These are phyloP conservation scores for Sphecodes monilicornis DNA, from an alignment of 2,888 invertebrate species.

Conservation along the genomic window DNA sequence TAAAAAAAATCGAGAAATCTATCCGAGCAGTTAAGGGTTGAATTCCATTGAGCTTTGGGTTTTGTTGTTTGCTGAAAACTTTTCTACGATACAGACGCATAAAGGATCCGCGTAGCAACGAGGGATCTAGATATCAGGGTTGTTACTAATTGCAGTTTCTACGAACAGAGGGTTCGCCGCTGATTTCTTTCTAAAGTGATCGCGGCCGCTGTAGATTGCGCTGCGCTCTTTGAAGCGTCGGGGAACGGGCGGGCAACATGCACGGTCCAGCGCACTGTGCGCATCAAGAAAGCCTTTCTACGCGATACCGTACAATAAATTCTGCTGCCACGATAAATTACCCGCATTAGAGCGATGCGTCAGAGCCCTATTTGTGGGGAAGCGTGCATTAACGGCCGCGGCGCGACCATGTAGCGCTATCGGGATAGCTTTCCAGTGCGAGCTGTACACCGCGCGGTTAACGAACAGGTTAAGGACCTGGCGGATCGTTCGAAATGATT, in stretches of 20 bases:
- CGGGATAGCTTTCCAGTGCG: conserved; percentile 21
- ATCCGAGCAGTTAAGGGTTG: not conserved
- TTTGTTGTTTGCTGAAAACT: not conserved
- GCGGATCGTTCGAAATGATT: not conserved
- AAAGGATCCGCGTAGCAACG: not conserved
- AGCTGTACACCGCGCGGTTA: not conserved
- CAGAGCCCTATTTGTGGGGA: conserved; percentile 8
- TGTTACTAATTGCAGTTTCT: conserved; percentile 8
- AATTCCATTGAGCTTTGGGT: not conserved
- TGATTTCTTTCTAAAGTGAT: conserved; percentile 7
- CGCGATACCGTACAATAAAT: conserved; percentile 33
- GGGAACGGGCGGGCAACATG: not conserved
- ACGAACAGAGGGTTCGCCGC: not conserved
- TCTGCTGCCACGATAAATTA: conserved; percentile 29
- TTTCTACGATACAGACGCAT: not conserved
- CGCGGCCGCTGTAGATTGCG: not conserved
- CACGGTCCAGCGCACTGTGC: conserved; percentile 7
- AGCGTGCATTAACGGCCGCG: conserved; percentile 26
- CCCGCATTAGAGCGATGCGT: conserved; percentile 35
- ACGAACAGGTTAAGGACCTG: conserved; percentile 26
- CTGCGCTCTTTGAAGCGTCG: not conserved
- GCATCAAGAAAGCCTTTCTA: conserved; percentile 27
- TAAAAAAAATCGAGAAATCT: too few species aligned
- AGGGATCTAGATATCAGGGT: not conserved
- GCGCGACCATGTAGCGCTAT: conserved; percentile 15